Conservation (phyloP, 1,140 invertebrate species). For the Drosophila sucinea region DNA sequence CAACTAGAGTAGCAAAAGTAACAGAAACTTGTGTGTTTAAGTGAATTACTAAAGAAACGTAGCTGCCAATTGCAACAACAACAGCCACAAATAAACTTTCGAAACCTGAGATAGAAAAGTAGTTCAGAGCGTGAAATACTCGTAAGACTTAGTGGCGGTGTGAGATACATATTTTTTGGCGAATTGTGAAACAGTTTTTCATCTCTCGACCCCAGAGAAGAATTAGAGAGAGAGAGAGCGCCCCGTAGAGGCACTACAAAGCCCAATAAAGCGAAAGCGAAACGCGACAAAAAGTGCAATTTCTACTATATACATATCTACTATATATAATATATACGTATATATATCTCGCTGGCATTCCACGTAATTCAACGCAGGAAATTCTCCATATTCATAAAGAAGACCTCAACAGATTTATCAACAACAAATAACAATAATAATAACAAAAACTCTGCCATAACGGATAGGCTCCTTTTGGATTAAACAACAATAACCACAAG, state of each 20-base stretch:
- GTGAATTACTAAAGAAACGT: conserved; percentile 11
- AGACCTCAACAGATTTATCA: conserved; percentile 53
- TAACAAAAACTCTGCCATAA: conserved; percentile 22
- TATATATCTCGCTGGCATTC: neutral
- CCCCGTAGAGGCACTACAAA: neutral
- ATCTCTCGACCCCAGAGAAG: conserved; percentile 43
- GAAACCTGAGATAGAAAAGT: conserved; percentile 71
- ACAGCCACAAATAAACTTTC: conserved; percentile 59
- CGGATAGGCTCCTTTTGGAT: conserved; percentile 34
- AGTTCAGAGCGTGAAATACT: conserved; percentile 68
- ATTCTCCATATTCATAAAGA: conserved; percentile 44
- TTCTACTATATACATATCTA: conserved; percentile 35
- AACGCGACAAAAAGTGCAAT: conserved; percentile 63
- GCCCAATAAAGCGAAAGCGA: conserved; percentile 44
- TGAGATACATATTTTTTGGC: conserved; percentile 19
- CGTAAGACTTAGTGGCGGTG: conserved; percentile 26
- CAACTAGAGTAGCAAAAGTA: conserved; percentile 26
- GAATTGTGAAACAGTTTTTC: conserved; percentile 55
- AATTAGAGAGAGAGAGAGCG: conserved; percentile 35
- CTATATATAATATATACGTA: conserved; percentile 29
- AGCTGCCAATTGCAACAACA: conserved; percentile 30
- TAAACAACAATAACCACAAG: conserved; percentile 36
- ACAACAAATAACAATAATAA: conserved; percentile 21
- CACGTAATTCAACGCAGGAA: conserved; percentile 49
- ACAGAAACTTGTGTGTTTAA: conserved; percentile 9